Base-by-base conservation (phyloP, 1,140 invertebrate genomes). In the Drosophila oshimai region DNA sequence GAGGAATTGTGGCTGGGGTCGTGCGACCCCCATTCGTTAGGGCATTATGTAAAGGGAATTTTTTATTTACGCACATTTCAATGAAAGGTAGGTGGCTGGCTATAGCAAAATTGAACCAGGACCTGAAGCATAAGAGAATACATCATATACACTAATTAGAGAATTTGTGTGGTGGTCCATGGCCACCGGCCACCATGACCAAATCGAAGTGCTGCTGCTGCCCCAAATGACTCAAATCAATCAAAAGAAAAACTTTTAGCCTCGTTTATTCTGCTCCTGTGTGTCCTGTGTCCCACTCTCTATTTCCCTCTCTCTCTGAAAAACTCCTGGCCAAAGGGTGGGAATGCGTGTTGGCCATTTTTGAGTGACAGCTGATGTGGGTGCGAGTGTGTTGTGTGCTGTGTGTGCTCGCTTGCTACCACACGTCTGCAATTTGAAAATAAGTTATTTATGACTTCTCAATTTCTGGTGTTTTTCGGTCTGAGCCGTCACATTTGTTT, bases 1-100 rank as follows among this genome's bases (percentile, higher is more conserved):
- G 22, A 62, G 22, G 33, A 65, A 60, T 34, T 36, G 34, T 17
- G 46, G 24, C 20, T 5, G 31, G 22, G 12, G 28, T 12, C n/a
- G n/a, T n/a, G n/a, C n/a, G n/a, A 10, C 6, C 29, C 29, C 31
- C n/a, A 68, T 64, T 44, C 31, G 33, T 55, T 55, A 26, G 12
- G 24, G 67, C 22, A 64, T 65, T 64, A 65, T 47, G 58, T 13
- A 49, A 49, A 65, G 22, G 57, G 34, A 58, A 61, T 64, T 64
- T 70, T 69, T 69, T 65, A 70, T 70, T 49, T 58, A 58, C 42
- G 64, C 37, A 70, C 41, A 57, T 70, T 70, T 44, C 64, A 55
- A 69, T 64, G 61, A 64, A n/a, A n/a, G n/a, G n/a, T n/a, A n/a
- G n/a, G n/a, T 39, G 45, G 31, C 28, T n/a, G n/a, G n/a, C n/a